Evolutionary conservation across 2,113 vertebrate genomes (phyloP), one percentile per base, ranked within the genome.

Genomic region (Tamias sibiricus): DNA sequence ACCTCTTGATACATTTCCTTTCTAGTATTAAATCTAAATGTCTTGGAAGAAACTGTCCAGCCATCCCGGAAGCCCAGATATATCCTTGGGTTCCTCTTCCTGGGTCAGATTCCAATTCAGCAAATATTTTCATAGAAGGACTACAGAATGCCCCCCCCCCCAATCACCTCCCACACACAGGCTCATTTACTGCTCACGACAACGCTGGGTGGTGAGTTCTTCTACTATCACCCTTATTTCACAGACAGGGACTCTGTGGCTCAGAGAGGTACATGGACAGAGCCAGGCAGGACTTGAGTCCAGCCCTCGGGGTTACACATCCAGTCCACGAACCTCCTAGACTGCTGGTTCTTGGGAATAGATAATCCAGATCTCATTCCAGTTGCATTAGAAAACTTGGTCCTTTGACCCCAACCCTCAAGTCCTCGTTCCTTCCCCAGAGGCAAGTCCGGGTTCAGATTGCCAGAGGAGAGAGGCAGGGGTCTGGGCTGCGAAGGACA

Each of bases 141-240:
- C 12, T 69, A 20, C 0, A 0, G 1, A 17, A 13, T 19, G 44
- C 44, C 66, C 20, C 66, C 19, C n/a, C n/a, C n/a, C 28, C 20
- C 22, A 26, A n/a, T 75, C 80, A 42, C 68, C 2, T 35, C 40
- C 68, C 6, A 12, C 40, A 26, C 19, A 5, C 13, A 12, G 11
- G 32, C 76, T 40, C 75, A 2, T 8, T 14, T 40, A 64, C 35
- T 16, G 40, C 57, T 52, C 62, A 22, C 24, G 66, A 62, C 20
- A 44, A 19, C 0, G 1, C 24, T 5, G 37, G 3, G 40, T 9
- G 30, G 19, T 6, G 8, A 2, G 22, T 35, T 16, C 72, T 40
- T 66, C 76, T 44, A 2, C 52, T 0, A 2, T 8, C 22, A 0
- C 4, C 22, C 52, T 49, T 30, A 32, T 6, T 2, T 26, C 82